Evolutionary conservation across 2,888 invertebrate species (phyloP).

Genomic region (Eristalis arbustorum): DNA sequence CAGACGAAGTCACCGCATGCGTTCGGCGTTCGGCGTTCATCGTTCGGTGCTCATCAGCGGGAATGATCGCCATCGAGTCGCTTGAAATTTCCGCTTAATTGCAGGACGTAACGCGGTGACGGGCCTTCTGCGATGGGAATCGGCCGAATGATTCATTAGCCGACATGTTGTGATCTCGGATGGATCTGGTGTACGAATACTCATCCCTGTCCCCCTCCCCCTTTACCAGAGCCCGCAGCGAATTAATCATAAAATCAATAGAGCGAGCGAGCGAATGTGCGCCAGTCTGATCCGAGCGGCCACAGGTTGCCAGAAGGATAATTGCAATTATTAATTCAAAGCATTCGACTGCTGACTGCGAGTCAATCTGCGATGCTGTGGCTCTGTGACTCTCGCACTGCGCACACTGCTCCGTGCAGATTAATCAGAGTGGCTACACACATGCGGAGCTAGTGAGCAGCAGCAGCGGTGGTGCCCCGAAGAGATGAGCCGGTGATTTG

Average conservation of each 20-base stretch:
- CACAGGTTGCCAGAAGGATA: slow-evolving; percentile 65
- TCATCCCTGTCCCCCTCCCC: background rate
- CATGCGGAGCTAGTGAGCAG: background rate
- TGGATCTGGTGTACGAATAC: background rate
- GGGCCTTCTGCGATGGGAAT: slow-evolving; percentile 46
- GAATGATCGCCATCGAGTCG: background rate
- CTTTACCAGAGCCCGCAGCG: background rate
- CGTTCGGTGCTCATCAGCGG: background rate
- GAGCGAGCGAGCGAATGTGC: background rate
- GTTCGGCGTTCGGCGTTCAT: background rate
- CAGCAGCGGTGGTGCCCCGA: slow-evolving; percentile 50
- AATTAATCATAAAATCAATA: slow-evolving; percentile 67
- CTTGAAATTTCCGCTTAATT: slow-evolving; percentile 33
- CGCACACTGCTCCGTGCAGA: slow-evolving; percentile 45
- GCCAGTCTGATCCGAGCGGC: background rate
- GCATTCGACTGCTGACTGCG: slow-evolving; percentile 19
- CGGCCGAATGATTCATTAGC: slow-evolving; percentile 57
- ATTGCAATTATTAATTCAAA: slow-evolving; percentile 69
- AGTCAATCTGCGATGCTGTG: slow-evolving; percentile 18
- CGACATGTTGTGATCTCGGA: slow-evolving; percentile 57
- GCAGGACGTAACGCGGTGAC: slow-evolving; percentile 38
- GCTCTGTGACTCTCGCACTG: too few species aligned
- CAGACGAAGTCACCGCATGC: background rate
- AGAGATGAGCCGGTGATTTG: slow-evolving; percentile 66
- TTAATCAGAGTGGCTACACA: slow-evolving; percentile 58